Evolutionary conservation across 2,888 invertebrate genomes (phyloP).

Genomic region (Endotricha flammealis): DNA sequence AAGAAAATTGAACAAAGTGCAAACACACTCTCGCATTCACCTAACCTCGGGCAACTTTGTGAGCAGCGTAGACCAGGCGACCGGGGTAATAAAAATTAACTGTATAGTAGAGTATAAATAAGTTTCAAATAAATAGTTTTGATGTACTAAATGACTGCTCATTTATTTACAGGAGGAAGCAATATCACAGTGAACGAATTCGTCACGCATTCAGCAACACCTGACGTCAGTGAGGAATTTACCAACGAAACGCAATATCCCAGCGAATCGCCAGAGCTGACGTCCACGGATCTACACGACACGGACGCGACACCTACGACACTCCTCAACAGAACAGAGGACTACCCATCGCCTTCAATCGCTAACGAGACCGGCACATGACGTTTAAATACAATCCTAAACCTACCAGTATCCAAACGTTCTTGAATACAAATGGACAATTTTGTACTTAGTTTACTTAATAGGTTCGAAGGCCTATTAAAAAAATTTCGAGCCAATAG

Average conservation of each 20-base stretch:
- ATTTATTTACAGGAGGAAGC: slow-evolving; percentile 61
- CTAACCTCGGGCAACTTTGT: too few relatives aligned
- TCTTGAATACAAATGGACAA: neutral
- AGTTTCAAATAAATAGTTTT: too few relatives aligned
- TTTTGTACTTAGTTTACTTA: too few relatives aligned
- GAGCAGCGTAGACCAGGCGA: too few relatives aligned
- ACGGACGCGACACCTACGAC: neutral
- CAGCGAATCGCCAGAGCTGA: slow-evolving; percentile 15
- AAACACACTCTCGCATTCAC: too few relatives aligned
- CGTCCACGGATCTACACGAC: slow-evolving; percentile 12
- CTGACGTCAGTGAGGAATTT: slow-evolving; percentile 27
- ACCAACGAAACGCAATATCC: slow-evolving; percentile 19
- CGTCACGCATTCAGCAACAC: slow-evolving; percentile 28
- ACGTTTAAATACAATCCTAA: slow-evolving; percentile 22
- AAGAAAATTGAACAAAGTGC: too few relatives aligned
- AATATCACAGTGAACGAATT: slow-evolving; percentile 59
- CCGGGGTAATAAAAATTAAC: too few relatives aligned
- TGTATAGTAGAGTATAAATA: too few relatives aligned
- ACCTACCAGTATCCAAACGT: slow-evolving; percentile 1
- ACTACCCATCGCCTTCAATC: slow-evolving; percentile 18
- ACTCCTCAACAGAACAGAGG: slow-evolving; percentile 14
- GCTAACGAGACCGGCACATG: slow-evolving; percentile 37
- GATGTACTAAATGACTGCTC: slow-evolving; percentile 7
- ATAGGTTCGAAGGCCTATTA: too few relatives aligned
- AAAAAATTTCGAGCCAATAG: neutral